Evolutionary conservation across 2,797 vertebrate species (phyloP).

Genomic region (Sciurus vulgaris): DNA sequence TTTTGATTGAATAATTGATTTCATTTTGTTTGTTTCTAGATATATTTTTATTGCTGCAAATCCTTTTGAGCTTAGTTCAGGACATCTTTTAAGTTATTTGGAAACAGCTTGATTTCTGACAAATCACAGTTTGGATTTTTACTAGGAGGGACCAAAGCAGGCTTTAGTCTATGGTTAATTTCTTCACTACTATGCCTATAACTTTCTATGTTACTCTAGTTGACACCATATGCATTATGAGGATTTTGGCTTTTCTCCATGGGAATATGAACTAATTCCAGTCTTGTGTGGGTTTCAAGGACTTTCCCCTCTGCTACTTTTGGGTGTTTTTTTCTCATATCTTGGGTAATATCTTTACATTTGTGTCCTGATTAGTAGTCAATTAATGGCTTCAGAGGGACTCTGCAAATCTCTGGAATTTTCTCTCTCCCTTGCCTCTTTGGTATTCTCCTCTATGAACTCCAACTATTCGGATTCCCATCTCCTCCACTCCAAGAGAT

Average conservation of each 20-base stretch:
- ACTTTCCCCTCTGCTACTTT: neutral
- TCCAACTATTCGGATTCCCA: neutral
- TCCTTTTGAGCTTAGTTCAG: neutral
- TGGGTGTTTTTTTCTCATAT: neutral
- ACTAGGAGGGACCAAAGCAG: neutral
- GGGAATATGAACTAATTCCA: conserved; percentile 27
- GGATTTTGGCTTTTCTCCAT: neutral
- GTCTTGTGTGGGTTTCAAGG: neutral
- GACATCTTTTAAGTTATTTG: neutral
- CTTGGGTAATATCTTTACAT: neutral
- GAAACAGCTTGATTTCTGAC: neutral
- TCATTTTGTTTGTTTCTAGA: neutral
- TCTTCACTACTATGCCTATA: neutral
- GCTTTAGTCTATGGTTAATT: neutral
- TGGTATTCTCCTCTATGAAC: neutral
- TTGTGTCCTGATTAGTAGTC: neutral
- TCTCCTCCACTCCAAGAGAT: neutral
- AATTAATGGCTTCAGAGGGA: neutral
- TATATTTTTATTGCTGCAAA: conserved; percentile 18
- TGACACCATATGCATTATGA: neutral
- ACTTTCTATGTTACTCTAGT: neutral
- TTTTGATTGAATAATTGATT: conserved; percentile 1
- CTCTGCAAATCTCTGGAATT: neutral
- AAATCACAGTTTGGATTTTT: conserved; percentile 10
- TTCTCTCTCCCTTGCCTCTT: no score